Evolutionary conservation across 2,888 invertebrate species (phyloP), one percentile per base, ranked within the genome.

Genomic region (Eudasyphora cyanicolor): DNA sequence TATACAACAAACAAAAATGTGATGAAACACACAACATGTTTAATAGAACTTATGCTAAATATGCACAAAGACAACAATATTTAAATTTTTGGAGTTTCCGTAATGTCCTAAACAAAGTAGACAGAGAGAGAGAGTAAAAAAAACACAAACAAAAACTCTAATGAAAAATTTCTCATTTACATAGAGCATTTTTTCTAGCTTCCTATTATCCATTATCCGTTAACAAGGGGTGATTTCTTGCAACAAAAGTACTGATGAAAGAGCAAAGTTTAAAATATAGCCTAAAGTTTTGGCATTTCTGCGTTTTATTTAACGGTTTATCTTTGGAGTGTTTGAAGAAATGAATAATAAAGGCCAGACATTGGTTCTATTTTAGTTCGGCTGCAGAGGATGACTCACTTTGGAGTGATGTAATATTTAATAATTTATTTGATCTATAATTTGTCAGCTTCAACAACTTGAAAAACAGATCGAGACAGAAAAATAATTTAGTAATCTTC

Each of bases 261-360:
- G 38, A 38, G 57, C 10, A 45, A 60, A n/a, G 27, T 17, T 49
- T 32, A 10, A 49, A 71, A 51, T 8, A 69, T 17, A 35, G 70
- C 14, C 32, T 45, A 71, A 78, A 82, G 57, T 42, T 76, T 71
- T 71, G 32, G 19, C 35, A 21, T n/a, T 12, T 14, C 29, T 29
- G 8, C 19, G 54, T 35, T 8, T 67, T 10, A 19, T 4, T 57
- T 57, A 42, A 35, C 67, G 38, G 14, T 67, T 67, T 19, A 67
- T 67, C 67, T 64, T 67, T 8, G 42, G 38, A 21, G 5, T 64
- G 19, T 19, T 42, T 17, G 21, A 38, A 67, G 21, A 21, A n/a
- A n/a, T 7, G 3, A 42, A 42, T 42, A 64, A 64, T 64, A 67
- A 67, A 67, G 24, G 24, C 7, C 24, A 64, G 42, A 64, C 21